A percentile compares a stretch with the other conserved stretches of the same genome.
phyloP scores from a whole-genome alignment of 2,113 vertebrate species.

The Cnemophilus loriae region DNA sequence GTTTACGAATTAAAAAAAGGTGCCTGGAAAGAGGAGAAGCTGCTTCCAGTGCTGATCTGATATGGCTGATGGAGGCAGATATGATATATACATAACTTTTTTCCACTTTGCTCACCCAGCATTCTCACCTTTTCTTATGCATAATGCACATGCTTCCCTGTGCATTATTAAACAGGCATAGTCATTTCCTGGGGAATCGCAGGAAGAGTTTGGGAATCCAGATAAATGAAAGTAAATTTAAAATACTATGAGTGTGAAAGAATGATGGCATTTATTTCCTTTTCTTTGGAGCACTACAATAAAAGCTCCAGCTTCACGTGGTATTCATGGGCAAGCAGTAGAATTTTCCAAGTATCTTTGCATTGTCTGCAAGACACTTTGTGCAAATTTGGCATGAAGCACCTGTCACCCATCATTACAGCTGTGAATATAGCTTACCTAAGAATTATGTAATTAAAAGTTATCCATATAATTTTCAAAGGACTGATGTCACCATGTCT shows the following conservation, averaged over 20 bases:
- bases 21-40: background rate
- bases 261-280: background rate
- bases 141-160: background rate
- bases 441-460: background rate
- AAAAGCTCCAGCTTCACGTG: background rate
- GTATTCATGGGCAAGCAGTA: background rate
- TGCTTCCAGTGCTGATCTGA: background rate
- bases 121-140: background rate
- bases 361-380: background rate
- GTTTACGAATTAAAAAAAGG: background rate
- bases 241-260: background rate
- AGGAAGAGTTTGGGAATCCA: background rate
- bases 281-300: background rate
- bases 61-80: background rate
- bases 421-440: background rate
- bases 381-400: background rate
- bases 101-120: background rate
- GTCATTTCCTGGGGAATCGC: background rate
- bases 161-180: accelerated
- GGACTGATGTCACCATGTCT: background rate
- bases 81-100: background rate
- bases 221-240: background rate
- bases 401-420: background rate
- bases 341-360: background rate
- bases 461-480: background rate